phyloP scores from a whole-genome alignment of 2,797 vertebrate species.

The Salarias fasciatus region DNA sequence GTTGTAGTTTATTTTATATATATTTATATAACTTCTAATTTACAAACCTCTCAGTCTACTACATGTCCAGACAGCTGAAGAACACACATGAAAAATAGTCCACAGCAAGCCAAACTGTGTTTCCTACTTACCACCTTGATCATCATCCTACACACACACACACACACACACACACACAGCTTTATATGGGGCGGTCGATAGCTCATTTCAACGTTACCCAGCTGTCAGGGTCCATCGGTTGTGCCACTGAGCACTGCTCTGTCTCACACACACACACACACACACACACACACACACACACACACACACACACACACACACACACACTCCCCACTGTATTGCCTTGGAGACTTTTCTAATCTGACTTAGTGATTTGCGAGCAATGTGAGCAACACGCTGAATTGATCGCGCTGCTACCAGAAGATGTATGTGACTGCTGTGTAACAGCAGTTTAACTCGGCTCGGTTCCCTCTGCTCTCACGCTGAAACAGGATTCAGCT shows the following conservation, averaged over 20 bases:
- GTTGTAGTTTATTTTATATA: no score
- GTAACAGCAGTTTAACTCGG: constrained; percentile 15
- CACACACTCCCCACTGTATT: constrained; percentile 16
- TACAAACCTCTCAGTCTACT: no score
- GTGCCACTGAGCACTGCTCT: constrained; percentile 19
- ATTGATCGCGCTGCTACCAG: constrained; percentile 39
- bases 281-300: background rate
- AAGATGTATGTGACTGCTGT: constrained; percentile 44
- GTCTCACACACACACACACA: constrained; percentile 15
- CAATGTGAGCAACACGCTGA: constrained; percentile 16
- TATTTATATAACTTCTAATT: no score
- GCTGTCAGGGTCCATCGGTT: constrained; percentile 50
- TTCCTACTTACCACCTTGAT: no score
- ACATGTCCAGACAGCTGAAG: no score
- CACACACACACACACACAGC: no score
- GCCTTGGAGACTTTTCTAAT: constrained; percentile 49
- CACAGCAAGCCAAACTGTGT: no score
- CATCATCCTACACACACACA: no score
- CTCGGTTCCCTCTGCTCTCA: constrained; percentile 20
- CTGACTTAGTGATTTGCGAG: constrained; percentile 35
- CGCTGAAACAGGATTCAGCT: no score
- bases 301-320: constrained; percentile 2
- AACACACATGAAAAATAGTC: no score
- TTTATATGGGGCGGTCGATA: constrained; percentile 33
- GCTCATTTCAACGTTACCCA: constrained; percentile 54